Evolutionary conservation across 2,113 vertebrate genomes (phyloP).

Genomic region (Actinemys pallida): DNA sequence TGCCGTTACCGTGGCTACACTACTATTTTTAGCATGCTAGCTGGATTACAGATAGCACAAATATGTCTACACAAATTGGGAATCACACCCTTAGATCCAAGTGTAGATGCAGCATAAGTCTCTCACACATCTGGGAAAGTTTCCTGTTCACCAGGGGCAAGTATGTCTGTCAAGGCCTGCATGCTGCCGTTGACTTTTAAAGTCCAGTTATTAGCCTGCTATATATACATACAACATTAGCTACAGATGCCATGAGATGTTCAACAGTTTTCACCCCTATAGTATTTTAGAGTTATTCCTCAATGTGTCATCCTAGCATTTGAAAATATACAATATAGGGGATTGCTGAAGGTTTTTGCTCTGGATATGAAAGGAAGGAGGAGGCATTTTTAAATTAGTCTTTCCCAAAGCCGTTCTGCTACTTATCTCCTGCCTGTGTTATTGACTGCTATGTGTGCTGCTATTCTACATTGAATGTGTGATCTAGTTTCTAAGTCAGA

Average conservation of each 20-base stretch:
- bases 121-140: neutral
- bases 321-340: neutral
- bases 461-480: slow-evolving; percentile 17
- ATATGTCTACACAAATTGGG: neutral
- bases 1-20: neutral
- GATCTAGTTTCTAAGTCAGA: neutral
- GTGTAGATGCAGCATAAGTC: neutral
- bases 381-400: neutral
- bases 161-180: neutral
- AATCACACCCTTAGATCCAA: neutral
- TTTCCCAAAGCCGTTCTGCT: neutral
- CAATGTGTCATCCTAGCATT: neutral
- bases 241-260: neutral
- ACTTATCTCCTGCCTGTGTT: neutral
- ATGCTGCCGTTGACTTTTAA: neutral
- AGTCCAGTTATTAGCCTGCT: neutral
- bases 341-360: neutral
- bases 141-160: neutral
- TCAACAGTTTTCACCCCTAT: neutral
- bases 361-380: neutral
- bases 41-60: neutral
- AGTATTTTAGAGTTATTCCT: neutral
- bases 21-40: neutral
- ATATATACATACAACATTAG: neutral
- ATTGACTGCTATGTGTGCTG: neutral